Conservation (phyloP, 2,888 invertebrate species). For the Fragum whitleyi region DNA sequence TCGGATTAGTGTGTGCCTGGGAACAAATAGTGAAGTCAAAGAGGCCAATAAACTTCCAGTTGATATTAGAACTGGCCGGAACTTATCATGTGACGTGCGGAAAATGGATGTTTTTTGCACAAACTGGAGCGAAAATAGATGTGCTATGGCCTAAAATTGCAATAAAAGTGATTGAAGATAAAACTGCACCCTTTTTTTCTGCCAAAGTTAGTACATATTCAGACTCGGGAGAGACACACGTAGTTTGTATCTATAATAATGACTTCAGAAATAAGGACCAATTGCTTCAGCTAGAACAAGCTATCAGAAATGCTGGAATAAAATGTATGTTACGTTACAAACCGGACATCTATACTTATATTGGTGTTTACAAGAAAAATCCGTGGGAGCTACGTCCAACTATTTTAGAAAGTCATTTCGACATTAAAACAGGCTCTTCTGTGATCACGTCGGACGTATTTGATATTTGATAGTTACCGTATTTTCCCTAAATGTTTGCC, state of each 20-base stretch:
- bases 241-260: constrained; percentile 67
- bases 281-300: constrained; percentile 56
- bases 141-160: constrained; percentile 67
- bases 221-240: constrained; percentile 45
- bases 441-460: constrained; percentile 26
- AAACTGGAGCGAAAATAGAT: constrained; percentile 66
- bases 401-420: constrained; percentile 58
- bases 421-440: constrained; percentile 47
- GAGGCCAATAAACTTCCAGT: constrained; percentile 44
- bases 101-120: constrained; percentile 67
- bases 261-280: constrained; percentile 64
- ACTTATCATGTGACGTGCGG: constrained; percentile 55
- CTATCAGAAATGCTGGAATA: constrained; percentile 64
- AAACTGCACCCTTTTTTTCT: constrained; percentile 33
- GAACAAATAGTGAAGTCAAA: constrained; percentile 47
- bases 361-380: constrained; percentile 62
- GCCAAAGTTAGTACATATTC: constrained; percentile 53
- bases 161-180: constrained; percentile 44
- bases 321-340: constrained; percentile 65
- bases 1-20: constrained; percentile 56
- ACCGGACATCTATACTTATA: constrained; percentile 69
- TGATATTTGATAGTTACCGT: background rate
- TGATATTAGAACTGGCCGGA: constrained; percentile 62
- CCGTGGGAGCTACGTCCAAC: constrained; percentile 58
- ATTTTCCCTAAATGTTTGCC: too few species aligned